Percentiles rank a stretch among this genome's conserved stretches.
Evolutionary conservation across 2,797 vertebrate genomes (phyloP).

Genomic region (Agapornis canus): DNA sequence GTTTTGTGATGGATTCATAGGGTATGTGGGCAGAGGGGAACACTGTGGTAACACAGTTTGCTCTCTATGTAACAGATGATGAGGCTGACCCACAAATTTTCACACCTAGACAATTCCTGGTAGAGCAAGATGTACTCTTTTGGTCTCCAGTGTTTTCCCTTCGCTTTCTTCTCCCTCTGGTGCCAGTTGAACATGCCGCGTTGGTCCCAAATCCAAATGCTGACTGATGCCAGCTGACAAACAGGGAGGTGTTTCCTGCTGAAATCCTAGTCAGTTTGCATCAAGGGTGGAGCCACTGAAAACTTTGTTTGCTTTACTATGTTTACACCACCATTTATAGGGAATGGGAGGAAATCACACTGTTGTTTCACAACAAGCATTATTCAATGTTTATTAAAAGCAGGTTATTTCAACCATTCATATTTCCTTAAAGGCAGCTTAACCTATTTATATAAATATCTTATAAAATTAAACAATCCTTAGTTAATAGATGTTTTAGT

Average conservation of each 20-base stretch:
- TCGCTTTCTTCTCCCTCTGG: neutral
- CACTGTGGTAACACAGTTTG: neutral
- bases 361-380: neutral
- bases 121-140: neutral
- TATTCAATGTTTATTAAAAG: neutral
- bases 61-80: neutral
- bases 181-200: neutral
- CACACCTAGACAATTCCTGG: neutral
- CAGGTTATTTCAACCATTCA: neutral
- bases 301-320: neutral
- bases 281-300: neutral
- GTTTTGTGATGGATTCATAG: neutral
- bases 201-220: neutral
- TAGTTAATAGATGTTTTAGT: neutral
- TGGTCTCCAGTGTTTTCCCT: neutral
- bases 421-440: neutral
- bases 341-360: neutral
- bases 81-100: neutral
- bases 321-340: neutral
- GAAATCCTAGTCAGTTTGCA: neutral
- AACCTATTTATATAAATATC: neutral
- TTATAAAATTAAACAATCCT: neutral
- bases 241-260: neutral
- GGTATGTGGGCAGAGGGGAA: neutral
- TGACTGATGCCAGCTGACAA: neutral